Conservation (phyloP, 1,140 invertebrate genomes). For the Apis dorsata region DNA sequence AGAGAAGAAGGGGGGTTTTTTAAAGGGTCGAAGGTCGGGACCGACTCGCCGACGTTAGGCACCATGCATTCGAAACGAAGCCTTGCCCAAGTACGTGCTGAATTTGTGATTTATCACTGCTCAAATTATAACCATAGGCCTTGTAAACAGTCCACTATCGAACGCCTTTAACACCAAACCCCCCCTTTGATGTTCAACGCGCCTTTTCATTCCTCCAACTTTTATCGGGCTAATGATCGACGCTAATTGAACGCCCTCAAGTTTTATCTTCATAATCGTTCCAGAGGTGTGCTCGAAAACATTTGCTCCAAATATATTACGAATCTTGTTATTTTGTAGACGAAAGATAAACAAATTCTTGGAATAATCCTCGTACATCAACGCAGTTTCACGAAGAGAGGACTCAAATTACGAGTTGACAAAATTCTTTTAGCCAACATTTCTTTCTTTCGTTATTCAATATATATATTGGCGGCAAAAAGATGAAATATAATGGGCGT, state of each 20-base stretch:
- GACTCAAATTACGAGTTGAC: no score
- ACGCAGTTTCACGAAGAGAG: no score
- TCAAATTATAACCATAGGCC: conserved; percentile 38
- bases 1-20: conserved; percentile 52
- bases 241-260: no score
- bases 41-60: conserved; percentile 61
- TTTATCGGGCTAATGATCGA: not conserved
- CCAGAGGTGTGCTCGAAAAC: no score
- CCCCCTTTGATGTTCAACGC: not conserved
- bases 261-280: no score
- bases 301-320: no score
- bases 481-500: not conserved
- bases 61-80: conserved; percentile 57
- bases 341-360: not conserved
- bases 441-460: no score
- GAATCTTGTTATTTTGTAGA: no score
- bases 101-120: conserved; percentile 58
- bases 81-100: conserved; percentile 53
- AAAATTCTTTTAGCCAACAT: no score
- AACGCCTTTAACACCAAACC: not conserved
- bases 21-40: conserved; percentile 74
- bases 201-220: not conserved
- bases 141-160: conserved; percentile 14
- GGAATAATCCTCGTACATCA: no score
- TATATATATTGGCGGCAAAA: not conserved